Percentiles rank a stretch among this genome's conserved stretches.
Evolutionary conservation across 2,888 invertebrate species (phyloP).

Genomic region (Villa cingulata): DNA sequence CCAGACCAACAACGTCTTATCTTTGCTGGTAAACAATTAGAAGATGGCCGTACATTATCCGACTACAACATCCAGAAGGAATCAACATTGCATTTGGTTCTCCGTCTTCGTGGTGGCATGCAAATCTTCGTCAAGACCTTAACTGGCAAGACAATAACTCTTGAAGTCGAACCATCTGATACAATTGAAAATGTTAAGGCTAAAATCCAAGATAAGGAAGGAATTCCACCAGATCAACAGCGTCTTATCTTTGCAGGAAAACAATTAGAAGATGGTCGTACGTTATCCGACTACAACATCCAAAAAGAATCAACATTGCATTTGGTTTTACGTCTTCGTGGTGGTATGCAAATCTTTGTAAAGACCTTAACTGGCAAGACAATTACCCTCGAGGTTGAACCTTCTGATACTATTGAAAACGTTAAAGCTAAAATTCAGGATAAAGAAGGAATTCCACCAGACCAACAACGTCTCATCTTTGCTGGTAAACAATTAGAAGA

Average conservation of each 20-base stretch:
- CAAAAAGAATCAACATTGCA: conserved; percentile 20
- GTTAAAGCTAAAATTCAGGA: conserved; percentile 87
- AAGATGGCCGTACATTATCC: conserved; percentile 65
- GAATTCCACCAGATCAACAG: conserved; percentile 18
- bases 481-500: conserved; percentile 87
- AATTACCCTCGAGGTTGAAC: conserved; percentile 86
- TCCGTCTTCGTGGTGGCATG: conserved; percentile 82
- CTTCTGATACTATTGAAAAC: conserved; percentile 89
- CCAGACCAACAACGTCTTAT: conserved; percentile 26
- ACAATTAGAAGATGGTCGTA: conserved; percentile 17
- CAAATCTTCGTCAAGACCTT: conserved; percentile 23
- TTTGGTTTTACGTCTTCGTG: conserved; percentile 19
- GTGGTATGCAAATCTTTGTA: conserved; percentile 86
- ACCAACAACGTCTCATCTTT: conserved; percentile 71
- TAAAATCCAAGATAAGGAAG: conserved; percentile 18
- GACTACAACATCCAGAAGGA: conserved; percentile 27
- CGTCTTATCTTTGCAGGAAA: conserved; percentile 18
- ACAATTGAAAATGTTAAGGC: conserved; percentile 20
- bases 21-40: conserved; percentile 34
- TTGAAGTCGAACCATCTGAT: conserved; percentile 21
- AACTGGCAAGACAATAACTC: conserved; percentile 23
- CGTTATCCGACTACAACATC: conserved; percentile 19
- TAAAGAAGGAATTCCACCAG: conserved; percentile 69
- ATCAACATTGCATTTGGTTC: conserved; percentile 45
- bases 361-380: conserved; percentile 91